These are phyloP conservation scores for Drosophila histrio DNA, from an alignment of 2,888 invertebrate species.

Conservation along the genomic window DNA sequence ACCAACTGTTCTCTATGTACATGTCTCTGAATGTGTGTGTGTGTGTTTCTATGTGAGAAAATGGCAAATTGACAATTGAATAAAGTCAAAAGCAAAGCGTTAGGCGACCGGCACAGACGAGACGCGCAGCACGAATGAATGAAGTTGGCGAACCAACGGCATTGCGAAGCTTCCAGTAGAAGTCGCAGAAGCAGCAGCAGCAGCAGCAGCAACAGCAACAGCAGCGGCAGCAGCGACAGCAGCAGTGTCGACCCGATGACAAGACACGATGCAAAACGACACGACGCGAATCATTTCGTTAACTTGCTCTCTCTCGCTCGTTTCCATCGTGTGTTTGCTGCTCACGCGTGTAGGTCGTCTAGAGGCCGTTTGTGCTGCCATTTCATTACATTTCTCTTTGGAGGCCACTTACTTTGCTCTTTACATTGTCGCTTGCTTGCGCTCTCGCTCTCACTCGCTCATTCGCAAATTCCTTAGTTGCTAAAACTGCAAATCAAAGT, in stretches of 20 bases:
- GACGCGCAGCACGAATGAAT: slow-evolving; percentile 80
- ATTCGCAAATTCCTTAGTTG: slow-evolving; percentile 46
- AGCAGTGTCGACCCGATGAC: slow-evolving; percentile 10
- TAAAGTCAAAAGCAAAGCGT: slow-evolving; percentile 6
- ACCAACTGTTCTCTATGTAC: slow-evolving; percentile 27
- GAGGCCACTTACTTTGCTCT: slow-evolving; percentile 31
- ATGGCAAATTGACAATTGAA: slow-evolving; percentile 14
- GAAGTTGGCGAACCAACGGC: slow-evolving; percentile 65
- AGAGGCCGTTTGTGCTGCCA: slow-evolving; percentile 78
- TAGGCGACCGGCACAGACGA: slow-evolving; percentile 70
- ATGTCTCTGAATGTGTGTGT: slow-evolving; percentile 22
- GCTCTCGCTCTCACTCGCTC: slow-evolving; percentile 31
- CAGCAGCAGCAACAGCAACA: slow-evolving; percentile 5
- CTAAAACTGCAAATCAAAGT: slow-evolving; percentile 83
- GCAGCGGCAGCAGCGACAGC: slow-evolving; percentile 10
- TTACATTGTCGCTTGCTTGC: slow-evolving; percentile 1
- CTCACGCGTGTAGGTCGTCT: slow-evolving; percentile 82
- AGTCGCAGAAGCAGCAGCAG: slow-evolving; percentile 16
- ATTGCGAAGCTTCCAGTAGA: slow-evolving; percentile 37
- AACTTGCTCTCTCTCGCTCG: slow-evolving; percentile 11
- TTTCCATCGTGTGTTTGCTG: slow-evolving; percentile 41
- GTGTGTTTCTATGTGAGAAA: slow-evolving; percentile 13
- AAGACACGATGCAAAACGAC: slow-evolving; percentile 32
- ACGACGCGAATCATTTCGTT: slow-evolving; percentile 16
- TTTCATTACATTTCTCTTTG: slow-evolving; percentile 32